Conservation (phyloP, 2,113 vertebrate genomes). For the Mesembrinibis cayennensis region DNA sequence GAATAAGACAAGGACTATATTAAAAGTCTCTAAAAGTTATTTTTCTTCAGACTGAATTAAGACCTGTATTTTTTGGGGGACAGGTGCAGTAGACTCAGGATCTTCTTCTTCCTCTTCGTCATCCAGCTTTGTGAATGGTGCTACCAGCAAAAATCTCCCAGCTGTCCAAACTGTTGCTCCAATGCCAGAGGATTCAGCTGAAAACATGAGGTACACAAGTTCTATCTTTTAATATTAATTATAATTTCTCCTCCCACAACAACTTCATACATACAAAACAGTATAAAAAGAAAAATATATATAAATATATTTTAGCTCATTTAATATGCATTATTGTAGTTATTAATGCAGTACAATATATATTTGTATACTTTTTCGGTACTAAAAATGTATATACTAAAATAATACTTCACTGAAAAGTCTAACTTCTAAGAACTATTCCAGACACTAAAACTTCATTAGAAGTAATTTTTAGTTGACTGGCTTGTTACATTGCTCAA, state of each 20-base stretch:
- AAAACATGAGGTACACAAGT: conserved; percentile 88
- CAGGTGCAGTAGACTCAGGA: conserved; percentile 90
- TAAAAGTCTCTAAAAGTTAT: neutral
- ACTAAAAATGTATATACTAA: neutral
- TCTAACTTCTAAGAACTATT: neutral
- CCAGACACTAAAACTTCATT: neutral
- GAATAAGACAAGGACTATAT: neutral
- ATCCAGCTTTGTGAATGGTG: conserved; percentile 98
- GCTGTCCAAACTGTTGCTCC: conserved; percentile 96
- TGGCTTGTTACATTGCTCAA: neutral
- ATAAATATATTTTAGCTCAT: neutral
- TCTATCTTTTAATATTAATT: neutral
- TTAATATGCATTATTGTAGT: neutral
- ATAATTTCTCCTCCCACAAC: neutral
- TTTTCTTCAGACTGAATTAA: conserved; percentile 56
- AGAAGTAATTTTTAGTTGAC: neutral
- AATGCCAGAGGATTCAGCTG: conserved; percentile 96
- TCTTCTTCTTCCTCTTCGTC: conserved; percentile 93
- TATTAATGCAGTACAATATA: neutral
- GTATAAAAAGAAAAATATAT: neutral
- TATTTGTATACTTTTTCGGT: neutral
- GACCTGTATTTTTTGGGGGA: conserved; percentile 56
- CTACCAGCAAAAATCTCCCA: conserved; percentile 97
- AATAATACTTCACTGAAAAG: neutral
- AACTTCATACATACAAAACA: neutral